A percentile compares a stretch with the other conserved stretches of the same genome.
Evolutionary conservation across 1,140 invertebrate genomes (phyloP).

Genomic region (Eriocheir sinensis): DNA sequence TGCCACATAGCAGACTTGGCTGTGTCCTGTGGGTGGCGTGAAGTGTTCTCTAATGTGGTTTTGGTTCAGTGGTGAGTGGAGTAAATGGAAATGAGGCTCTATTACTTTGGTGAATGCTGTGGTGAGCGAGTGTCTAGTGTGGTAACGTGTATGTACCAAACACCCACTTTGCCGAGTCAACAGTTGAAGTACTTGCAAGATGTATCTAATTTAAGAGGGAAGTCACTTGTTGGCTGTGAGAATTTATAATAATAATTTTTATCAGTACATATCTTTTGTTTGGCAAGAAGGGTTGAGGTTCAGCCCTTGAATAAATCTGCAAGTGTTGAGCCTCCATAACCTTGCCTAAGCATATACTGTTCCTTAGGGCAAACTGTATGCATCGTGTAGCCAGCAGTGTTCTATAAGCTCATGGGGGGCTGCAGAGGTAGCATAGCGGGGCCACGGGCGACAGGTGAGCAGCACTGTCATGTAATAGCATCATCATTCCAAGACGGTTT

Average conservation of each 20-base stretch:
- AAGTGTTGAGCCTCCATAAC: not conserved
- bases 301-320: not conserved
- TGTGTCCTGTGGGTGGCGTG: not conserved
- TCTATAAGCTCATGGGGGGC: not conserved
- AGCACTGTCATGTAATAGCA: not conserved
- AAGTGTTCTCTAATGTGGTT: too few relatives aligned
- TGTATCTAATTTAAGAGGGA: not conserved
- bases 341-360: conserved; percentile 2
- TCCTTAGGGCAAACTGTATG: conserved; percentile 2
- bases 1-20: not conserved
- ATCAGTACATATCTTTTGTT: not conserved
- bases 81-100: not conserved
- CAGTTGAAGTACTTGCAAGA: not conserved
- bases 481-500: conserved; percentile 1
- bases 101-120: not conserved
- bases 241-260: conserved; percentile 11
- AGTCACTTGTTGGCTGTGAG: not conserved
- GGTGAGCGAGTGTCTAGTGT: not conserved
- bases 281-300: not conserved
- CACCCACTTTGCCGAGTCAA: not conserved
- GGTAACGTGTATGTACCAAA: not conserved
- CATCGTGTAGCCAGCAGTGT: not conserved
- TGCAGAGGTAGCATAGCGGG: not conserved
- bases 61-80: too few relatives aligned
- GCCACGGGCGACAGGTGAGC: not conserved